Conservation (phyloP, 2,888 invertebrate species). For the Thelaira solivaga region DNA sequence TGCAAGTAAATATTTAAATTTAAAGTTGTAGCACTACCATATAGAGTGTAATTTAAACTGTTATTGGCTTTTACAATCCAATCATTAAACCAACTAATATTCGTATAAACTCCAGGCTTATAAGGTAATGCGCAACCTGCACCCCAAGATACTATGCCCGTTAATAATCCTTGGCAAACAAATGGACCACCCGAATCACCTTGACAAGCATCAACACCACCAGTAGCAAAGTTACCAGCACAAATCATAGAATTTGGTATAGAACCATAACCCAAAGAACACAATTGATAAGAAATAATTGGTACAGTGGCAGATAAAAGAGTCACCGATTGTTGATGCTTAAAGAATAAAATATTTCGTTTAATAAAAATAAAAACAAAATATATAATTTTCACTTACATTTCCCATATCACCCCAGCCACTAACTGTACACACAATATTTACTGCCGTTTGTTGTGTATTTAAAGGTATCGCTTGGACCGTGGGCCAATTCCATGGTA, state of each 20-base stretch:
- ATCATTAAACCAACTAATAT: slow-evolving; percentile 65
- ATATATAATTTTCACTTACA: slow-evolving; percentile 56
- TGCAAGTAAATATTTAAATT: not conserved
- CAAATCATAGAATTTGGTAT: slow-evolving; percentile 67
- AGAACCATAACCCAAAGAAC: slow-evolving; percentile 58
- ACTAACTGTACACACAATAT: slow-evolving; percentile 66
- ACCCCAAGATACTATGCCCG: slow-evolving; percentile 72
- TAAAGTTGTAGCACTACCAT: slow-evolving; percentile 35
- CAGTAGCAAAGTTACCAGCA: slow-evolving; percentile 66
- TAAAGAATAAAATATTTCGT: not conserved
- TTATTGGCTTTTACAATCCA: slow-evolving; percentile 67
- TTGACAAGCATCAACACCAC: slow-evolving; percentile 71
- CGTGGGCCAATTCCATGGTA: slow-evolving; percentile 63
- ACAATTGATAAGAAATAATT: slow-evolving; percentile 54
- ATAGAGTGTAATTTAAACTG: slow-evolving; percentile 65
- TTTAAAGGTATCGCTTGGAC: slow-evolving; percentile 64
- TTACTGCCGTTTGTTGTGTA: not conserved
- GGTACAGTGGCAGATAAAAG: slow-evolving; percentile 64
- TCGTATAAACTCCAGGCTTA: slow-evolving; percentile 72
- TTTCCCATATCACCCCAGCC: slow-evolving; percentile 69
- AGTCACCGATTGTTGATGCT: slow-evolving; percentile 45
- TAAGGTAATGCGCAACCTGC: slow-evolving; percentile 64
- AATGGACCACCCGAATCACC: slow-evolving; percentile 74
- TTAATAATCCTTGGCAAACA: slow-evolving; percentile 64
- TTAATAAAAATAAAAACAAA: not conserved